These are phyloP conservation scores for Lophius piscatorius DNA, from an alignment of 2,113 vertebrate species.

Conservation along the genomic window DNA sequence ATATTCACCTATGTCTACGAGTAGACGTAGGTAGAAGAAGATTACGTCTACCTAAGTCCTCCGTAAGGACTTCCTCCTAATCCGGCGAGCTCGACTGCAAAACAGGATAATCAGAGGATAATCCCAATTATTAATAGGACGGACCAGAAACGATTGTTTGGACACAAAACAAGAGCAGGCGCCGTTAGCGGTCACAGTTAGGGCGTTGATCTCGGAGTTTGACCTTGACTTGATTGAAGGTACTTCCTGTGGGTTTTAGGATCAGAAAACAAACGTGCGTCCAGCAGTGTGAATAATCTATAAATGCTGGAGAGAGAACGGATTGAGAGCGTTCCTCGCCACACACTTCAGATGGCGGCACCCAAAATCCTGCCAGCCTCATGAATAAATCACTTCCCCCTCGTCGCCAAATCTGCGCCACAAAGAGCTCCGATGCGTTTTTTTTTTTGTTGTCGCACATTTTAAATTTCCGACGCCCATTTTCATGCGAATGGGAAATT, in stretches of 20 bases:
- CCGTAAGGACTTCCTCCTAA: slow-evolving; percentile 1
- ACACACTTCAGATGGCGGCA: slow-evolving; percentile 51
- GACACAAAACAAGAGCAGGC: slow-evolving; percentile 35
- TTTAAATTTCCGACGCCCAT: slow-evolving; percentile 48
- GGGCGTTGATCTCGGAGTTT: not conserved
- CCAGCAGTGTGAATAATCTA: too few relatives aligned
- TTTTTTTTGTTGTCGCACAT: too few relatives aligned
- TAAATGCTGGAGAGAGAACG: not conserved
- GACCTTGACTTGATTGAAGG: slow-evolving; percentile 15
- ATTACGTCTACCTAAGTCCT: not conserved
- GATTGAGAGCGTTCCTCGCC: slow-evolving; percentile 7
- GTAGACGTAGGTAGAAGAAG: too few relatives aligned
- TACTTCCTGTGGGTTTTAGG: slow-evolving; percentile 2
- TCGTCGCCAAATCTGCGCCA: slow-evolving; percentile 45
- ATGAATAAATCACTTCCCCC: slow-evolving; percentile 50
- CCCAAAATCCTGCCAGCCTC: slow-evolving; percentile 38
- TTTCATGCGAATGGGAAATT: slow-evolving; percentile 67
- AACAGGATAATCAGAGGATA: slow-evolving; percentile 50
- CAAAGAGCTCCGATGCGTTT: slow-evolving; percentile 50
- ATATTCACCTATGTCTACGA: not conserved
- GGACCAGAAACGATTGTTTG: slow-evolving; percentile 33
- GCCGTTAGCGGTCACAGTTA: not conserved
- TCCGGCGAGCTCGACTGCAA: slow-evolving; percentile 15
- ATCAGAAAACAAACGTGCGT: not conserved
- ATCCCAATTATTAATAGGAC: slow-evolving; percentile 38